These are phyloP conservation scores for Reticulitermes lucifugus DNA, from an alignment of 2,888 invertebrate species.

Conservation along the genomic window DNA sequence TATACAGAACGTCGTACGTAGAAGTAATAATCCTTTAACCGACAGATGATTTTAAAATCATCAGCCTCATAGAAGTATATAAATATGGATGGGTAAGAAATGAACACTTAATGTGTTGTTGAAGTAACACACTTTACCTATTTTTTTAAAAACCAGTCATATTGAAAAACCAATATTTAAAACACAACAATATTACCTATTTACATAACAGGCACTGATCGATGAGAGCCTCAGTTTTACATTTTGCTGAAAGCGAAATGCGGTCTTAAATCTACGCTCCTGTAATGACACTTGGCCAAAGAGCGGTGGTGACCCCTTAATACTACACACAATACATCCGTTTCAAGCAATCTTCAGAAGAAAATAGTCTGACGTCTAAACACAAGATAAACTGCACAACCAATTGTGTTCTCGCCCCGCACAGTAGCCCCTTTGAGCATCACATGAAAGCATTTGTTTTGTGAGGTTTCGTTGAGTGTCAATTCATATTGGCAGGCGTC, in stretches of 20 bases:
- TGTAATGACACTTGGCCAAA: background rate
- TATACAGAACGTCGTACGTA: no score
- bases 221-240: background rate
- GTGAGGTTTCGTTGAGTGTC: background rate
- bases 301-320: constrained; percentile 24
- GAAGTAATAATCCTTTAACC: no score
- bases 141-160: no score
- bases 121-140: no score
- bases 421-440: background rate
- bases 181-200: background rate
- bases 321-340: constrained; percentile 20
- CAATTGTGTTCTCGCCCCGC: background rate
- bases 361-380: background rate
- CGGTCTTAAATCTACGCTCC: background rate
- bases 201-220: background rate
- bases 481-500: background rate
- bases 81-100: no score
- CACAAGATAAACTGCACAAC: constrained; percentile 7
- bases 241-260: background rate
- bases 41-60: no score
- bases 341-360: constrained; percentile 18
- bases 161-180: no score
- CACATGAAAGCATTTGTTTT: constrained; percentile 3
- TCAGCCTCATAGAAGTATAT: no score
- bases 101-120: no score